phyloP scores from a whole-genome alignment of 2,888 invertebrate genomes.

The Chymomyza fuscimana region DNA sequence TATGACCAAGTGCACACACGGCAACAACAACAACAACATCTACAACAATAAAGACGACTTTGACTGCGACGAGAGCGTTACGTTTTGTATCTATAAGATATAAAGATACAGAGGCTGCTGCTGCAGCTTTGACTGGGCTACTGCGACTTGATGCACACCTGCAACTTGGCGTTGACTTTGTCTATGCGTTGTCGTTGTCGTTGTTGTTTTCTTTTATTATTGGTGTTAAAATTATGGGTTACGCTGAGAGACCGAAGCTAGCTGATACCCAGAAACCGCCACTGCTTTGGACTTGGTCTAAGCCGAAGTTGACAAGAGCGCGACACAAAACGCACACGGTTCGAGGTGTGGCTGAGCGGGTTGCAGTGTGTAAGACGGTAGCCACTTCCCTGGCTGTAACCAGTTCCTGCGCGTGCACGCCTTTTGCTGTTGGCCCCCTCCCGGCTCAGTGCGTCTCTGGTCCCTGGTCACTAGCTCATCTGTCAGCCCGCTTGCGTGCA shows the following conservation, averaged over 20 bases:
- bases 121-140: constrained; percentile 32
- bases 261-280: constrained; percentile 18
- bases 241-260: constrained; percentile 40
- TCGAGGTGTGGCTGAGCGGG: neutral
- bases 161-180: constrained; percentile 53
- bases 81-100: constrained; percentile 68
- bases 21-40: constrained; percentile 7
- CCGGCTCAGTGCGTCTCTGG: too few species aligned
- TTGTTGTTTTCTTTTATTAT: constrained; percentile 60
- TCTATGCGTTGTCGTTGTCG: constrained; percentile 23
- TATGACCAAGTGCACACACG: constrained; percentile 61
- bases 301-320: constrained; percentile 63
- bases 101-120: constrained; percentile 60
- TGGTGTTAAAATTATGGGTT: constrained; percentile 73
- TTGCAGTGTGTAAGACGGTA: constrained; percentile 63
- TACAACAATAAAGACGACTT: constrained; percentile 1
- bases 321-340: constrained; percentile 36
- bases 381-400: constrained; percentile 66
- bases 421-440: neutral
- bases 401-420: constrained; percentile 50
- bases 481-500: neutral
- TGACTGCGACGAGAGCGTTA: constrained; percentile 38
- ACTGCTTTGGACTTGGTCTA: constrained; percentile 33
- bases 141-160: constrained; percentile 73
- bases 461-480: neutral